Evolutionary conservation across 2,888 invertebrate species (phyloP), one percentile per base, ranked within the genome.

Genomic region (Lottia scabra): DNA sequence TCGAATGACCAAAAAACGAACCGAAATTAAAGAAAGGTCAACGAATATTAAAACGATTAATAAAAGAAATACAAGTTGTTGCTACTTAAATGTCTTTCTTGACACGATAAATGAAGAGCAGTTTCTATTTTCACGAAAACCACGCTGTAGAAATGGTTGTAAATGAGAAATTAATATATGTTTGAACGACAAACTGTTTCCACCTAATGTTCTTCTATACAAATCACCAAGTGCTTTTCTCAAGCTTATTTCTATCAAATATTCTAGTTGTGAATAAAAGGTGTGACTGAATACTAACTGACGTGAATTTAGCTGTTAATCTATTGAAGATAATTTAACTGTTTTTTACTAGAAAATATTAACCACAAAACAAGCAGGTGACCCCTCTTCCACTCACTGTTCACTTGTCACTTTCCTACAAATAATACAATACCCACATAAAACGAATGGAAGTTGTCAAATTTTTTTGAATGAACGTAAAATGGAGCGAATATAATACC

Each of bases 131-230:
- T n/a, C 56, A 19, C 56, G 19, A 56, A 56, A 56, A 56, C 19
- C 56, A 56, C 56, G 56, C 56, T 56, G 56, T 56, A 56, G 56
- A 56, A 56, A 56, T 23, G 56, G 23, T 56, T 23, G 23, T 56
- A 56, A 56, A 56, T n/a, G 56, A 23, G 56, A 56, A 56, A 12
- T 23, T 56, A 56, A 56, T 56, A 23, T 56, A 56, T 56, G 56
- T 56, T 23, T 23, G 23, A 23, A 23, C 56, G 56, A 56, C 56
- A 56, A 56, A 56, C 56, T 56, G 56, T 56, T 23, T 56, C 56
- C 56, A 56, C 56, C 56, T 23, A 56, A 23, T 56, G 56, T 56
- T 56, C 23, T 56, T 23, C 56, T 56, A 56, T 56, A 56, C 19
- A 56, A 56, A 56, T 23, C 19, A 56, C 12, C 56, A 56, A 56